A percentile compares a stretch with the other conserved stretches of the same genome.
These are phyloP conservation scores for Alauda arvensis DNA, from an alignment of 2,797 vertebrate genomes.

Conservation along the genomic window DNA sequence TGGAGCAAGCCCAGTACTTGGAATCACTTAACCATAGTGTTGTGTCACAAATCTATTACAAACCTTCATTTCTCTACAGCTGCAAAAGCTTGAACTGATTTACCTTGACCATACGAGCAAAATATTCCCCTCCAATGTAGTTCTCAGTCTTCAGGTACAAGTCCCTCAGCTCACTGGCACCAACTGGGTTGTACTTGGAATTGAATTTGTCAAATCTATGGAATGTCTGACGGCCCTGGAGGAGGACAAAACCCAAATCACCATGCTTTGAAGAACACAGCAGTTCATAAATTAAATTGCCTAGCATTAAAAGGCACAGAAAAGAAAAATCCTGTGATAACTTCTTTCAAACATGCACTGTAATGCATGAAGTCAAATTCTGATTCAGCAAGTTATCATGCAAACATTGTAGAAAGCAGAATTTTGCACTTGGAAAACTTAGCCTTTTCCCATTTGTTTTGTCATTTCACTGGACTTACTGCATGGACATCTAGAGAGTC, in stretches of 20 bases:
- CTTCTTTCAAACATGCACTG: not conserved
- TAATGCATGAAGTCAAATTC: not conserved
- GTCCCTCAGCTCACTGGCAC: constrained; percentile 92
- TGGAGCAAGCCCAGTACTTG: not conserved
- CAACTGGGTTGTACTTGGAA: constrained; percentile 96
- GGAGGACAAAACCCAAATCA: not conserved
- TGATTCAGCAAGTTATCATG: not conserved
- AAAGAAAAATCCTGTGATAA: not conserved
- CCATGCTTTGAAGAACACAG: not conserved
- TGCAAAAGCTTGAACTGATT: not conserved
- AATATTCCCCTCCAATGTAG: constrained; percentile 91
- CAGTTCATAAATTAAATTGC: not conserved
- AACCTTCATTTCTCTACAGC: not conserved
- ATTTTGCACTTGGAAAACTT: not conserved
- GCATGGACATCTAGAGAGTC: constrained; percentile 96
- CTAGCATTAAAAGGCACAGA: not conserved
- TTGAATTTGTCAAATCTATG: constrained; percentile 98
- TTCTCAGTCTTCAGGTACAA: constrained; percentile 95
- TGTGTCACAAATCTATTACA: not conserved
- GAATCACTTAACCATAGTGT: not conserved
- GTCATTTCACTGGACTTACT: constrained; percentile 72
- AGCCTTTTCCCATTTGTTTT: not conserved
- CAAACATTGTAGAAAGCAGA: not conserved
- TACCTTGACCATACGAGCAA: constrained; percentile 95
- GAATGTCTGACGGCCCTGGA: constrained; percentile 93